Conservation (phyloP, 2,797 vertebrate species). For the Molossus molossus region DNA sequence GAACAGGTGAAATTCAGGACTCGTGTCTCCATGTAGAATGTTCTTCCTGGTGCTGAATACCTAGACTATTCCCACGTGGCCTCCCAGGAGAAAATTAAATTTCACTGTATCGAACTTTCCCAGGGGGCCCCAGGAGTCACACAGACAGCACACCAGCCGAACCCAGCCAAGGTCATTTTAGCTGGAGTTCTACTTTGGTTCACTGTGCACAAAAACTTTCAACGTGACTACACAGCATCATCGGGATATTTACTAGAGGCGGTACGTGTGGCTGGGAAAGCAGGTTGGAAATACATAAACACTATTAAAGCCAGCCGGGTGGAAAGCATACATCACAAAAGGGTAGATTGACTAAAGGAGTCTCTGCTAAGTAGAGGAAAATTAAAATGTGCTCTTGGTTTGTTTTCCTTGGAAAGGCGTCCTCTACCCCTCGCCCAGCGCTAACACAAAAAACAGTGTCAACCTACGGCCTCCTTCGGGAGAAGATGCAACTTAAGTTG, state of each 20-base stretch:
- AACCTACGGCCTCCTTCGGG: fast-evolving
- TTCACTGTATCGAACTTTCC: not conserved
- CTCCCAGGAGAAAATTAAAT: not conserved
- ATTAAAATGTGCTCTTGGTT: not conserved
- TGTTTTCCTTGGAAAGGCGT: constrained; percentile 64
- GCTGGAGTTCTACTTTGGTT: not conserved
- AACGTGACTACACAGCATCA: constrained; percentile 74
- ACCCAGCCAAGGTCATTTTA: not conserved
- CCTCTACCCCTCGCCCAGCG: not conserved
- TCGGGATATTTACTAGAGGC: constrained; percentile 81
- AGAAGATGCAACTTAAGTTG: not conserved
- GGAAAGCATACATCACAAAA: constrained; percentile 80
- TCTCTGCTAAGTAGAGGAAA: not conserved
- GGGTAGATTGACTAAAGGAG: constrained; percentile 37
- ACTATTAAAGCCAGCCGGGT: constrained; percentile 80
- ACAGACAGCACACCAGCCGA: not conserved
- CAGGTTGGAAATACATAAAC: constrained; percentile 84
- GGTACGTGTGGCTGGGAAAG: constrained; percentile 75
- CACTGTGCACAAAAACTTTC: not conserved
- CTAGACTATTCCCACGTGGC: not conserved
- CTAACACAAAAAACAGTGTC: not conserved
- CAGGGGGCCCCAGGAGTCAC: not conserved
- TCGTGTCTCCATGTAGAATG: not conserved
- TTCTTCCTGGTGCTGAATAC: not conserved
- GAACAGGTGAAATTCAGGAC: not conserved